Conservation (phyloP, 35 echinoderm and acorn worm species). For the Stichopus chloronotus region DNA sequence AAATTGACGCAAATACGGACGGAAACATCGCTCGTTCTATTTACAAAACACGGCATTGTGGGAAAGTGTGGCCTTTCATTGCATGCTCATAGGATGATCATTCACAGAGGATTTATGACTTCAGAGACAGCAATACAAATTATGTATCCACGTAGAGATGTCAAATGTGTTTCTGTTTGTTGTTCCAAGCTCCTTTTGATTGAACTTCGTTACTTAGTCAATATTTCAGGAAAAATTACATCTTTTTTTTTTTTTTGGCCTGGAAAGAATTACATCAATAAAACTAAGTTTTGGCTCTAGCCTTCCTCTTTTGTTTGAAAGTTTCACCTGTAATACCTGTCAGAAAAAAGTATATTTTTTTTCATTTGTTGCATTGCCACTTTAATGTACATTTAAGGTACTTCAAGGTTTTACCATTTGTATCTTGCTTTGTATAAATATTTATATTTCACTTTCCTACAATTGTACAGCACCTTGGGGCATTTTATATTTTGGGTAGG, state of each 20-base stretch:
- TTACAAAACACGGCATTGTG: too few relatives aligned
- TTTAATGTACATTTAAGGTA: not conserved
- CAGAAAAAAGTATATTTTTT: not conserved
- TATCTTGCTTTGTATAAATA: too few relatives aligned
- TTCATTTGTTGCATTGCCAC: not conserved
- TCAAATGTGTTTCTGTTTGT: not conserved
- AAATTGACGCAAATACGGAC: too few relatives aligned
- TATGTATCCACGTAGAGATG: too few relatives aligned
- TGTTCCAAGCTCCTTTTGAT: not conserved
- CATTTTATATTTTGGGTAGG: not conserved
- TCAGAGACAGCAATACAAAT: too few relatives aligned
- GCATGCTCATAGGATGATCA: too few relatives aligned
- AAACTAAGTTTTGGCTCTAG: not conserved
- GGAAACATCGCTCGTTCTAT: too few relatives aligned
- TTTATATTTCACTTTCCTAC: not conserved
- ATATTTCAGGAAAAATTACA: not conserved
- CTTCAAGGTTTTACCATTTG: too few relatives aligned
- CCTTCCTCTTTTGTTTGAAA: not conserved
- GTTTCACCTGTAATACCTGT: not conserved
- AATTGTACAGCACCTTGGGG: not conserved
- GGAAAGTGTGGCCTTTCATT: too few relatives aligned
- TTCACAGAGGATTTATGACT: too few relatives aligned
- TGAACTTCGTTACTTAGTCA: not conserved
- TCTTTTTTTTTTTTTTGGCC: not conserved
- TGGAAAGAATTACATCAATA: not conserved